phyloP scores from a whole-genome alignment of 2,888 invertebrate species.

The Micropterix aruncella region DNA sequence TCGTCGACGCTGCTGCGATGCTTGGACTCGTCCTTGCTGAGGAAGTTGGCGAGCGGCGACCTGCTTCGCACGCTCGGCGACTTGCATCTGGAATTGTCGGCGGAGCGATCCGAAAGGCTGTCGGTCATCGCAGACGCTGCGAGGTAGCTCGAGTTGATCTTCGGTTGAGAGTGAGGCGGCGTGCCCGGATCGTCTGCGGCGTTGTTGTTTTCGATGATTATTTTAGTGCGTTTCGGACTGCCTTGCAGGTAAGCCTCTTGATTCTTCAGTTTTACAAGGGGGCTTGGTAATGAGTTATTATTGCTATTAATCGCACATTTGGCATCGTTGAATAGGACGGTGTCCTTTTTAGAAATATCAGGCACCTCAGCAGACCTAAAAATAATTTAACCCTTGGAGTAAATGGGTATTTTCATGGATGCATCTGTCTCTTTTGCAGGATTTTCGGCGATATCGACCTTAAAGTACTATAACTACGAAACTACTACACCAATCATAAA shows the following conservation, averaged over 20 bases:
- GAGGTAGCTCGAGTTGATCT: slow-evolving; percentile 8
- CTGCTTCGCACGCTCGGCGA: slow-evolving; percentile 17
- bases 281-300: slow-evolving; percentile 21
- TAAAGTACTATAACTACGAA: too few species aligned
- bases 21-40: slow-evolving; percentile 5
- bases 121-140: slow-evolving; percentile 7
- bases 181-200: neutral
- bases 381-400: too few species aligned
- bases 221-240: slow-evolving; percentile 23
- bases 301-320: slow-evolving; percentile 15
- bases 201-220: slow-evolving; percentile 22
- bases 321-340: slow-evolving; percentile 12
- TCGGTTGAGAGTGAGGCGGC: neutral
- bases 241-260: slow-evolving; percentile 21
- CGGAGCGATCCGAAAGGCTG: slow-evolving; percentile 3
- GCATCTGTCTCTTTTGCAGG: too few species aligned
- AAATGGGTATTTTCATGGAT: too few species aligned
- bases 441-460: too few species aligned
- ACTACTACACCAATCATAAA: too few species aligned
- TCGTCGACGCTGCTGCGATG: slow-evolving; percentile 27
- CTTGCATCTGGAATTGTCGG: slow-evolving; percentile 9
- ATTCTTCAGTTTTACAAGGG: slow-evolving; percentile 24
- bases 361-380: slow-evolving; percentile 21
- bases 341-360: slow-evolving; percentile 17
- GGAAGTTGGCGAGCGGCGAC: slow-evolving; percentile 26